phyloP scores from a whole-genome alignment of 2,888 invertebrate species.

The Plagodis pulveraria region DNA sequence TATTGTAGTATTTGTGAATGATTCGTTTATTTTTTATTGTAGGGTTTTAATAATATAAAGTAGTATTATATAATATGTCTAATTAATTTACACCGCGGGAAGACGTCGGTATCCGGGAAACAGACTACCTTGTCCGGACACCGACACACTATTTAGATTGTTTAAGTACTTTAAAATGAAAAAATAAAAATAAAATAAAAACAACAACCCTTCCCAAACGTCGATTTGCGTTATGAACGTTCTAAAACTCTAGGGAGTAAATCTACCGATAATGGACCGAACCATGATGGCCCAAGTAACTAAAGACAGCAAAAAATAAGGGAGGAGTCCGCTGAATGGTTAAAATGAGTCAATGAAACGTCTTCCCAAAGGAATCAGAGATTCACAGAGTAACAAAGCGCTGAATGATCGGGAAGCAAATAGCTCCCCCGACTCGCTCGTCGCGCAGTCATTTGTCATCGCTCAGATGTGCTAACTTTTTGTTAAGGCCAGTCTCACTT shows the following conservation, averaged over 20 bases:
- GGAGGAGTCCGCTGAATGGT: constrained; percentile 22
- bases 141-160: too few species aligned
- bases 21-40: too few species aligned
- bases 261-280: constrained; percentile 20
- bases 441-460: constrained; percentile 77
- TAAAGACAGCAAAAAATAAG: constrained; percentile 31
- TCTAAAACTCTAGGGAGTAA: constrained; percentile 20
- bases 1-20: too few species aligned
- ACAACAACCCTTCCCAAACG: constrained; percentile 23
- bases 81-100: too few species aligned
- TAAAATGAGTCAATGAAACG: constrained; percentile 40
- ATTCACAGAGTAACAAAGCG: constrained; percentile 36
- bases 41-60: too few species aligned
- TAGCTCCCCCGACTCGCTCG: constrained; percentile 52
- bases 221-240: constrained; percentile 5
- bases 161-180: too few species aligned
- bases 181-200: too few species aligned
- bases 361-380: constrained; percentile 36
- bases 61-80: too few species aligned
- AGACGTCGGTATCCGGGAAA: too few species aligned
- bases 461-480: constrained; percentile 79
- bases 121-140: too few species aligned
- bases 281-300: constrained; percentile 26
- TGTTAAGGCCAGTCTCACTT: constrained; percentile 72
- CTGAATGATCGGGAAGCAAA: constrained; percentile 71